Evolutionary conservation across 2,888 invertebrate genomes (phyloP).

Genomic region (Cenopis cana): DNA sequence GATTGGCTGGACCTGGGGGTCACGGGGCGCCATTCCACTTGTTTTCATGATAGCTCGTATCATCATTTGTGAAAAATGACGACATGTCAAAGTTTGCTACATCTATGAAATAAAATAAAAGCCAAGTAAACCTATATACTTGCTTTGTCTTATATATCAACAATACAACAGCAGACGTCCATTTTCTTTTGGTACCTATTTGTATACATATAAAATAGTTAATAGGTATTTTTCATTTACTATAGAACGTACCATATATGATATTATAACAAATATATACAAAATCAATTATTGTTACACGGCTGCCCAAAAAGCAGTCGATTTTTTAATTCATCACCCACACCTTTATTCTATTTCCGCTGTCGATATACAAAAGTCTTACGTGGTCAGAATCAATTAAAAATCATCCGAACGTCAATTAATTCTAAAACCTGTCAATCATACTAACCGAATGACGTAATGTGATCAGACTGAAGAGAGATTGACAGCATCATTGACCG

Average conservation of each 20-base stretch:
- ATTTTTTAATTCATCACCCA: neutral
- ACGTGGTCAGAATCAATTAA: slow-evolving; percentile 64
- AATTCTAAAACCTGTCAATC: slow-evolving; percentile 77
- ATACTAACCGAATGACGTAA: slow-evolving; percentile 50
- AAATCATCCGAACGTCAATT: slow-evolving; percentile 73
- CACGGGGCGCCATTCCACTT: neutral
- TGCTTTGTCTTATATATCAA: too few relatives aligned
- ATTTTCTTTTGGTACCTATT: too few relatives aligned
- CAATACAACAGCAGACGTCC: too few relatives aligned
- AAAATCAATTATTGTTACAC: neutral
- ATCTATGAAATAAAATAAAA: too few relatives aligned
- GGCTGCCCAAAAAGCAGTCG: neutral
- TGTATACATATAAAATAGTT: too few relatives aligned
- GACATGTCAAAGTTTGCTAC: neutral
- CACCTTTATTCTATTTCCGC: neutral
- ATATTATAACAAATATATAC: neutral
- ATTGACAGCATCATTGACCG: slow-evolving; percentile 6
- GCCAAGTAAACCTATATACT: too few relatives aligned
- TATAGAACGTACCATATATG: too few relatives aligned
- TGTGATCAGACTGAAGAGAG: slow-evolving; percentile 46
- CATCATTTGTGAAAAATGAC: neutral
- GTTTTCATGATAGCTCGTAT: neutral
- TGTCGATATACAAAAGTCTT: slow-evolving; percentile 24
- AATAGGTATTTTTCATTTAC: too few relatives aligned
- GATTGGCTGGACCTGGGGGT: neutral